Conservation (phyloP, 1,140 invertebrate species). For the Phthorimaea operculella region DNA sequence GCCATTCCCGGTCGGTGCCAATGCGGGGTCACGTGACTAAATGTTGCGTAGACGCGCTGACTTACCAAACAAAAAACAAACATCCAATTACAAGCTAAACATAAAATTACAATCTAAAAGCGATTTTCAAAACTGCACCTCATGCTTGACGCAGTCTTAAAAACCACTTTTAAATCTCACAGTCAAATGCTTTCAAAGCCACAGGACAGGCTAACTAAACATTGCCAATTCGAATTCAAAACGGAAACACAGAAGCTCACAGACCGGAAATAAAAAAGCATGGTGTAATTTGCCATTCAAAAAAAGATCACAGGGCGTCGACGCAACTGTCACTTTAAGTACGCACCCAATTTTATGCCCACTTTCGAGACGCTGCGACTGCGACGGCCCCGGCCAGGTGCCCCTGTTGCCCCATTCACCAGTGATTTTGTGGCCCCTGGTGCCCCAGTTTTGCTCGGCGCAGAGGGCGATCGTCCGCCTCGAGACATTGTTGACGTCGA, state of each 20-base stretch:
- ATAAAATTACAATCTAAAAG: neutral
- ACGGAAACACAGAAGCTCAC: slow-evolving; percentile 23
- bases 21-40: slow-evolving; percentile 30
- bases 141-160: neutral
- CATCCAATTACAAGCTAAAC: slow-evolving; percentile 12
- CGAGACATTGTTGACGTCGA: slow-evolving; percentile 61
- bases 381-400: slow-evolving; percentile 52
- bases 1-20: slow-evolving; percentile 50
- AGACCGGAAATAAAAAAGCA: neutral
- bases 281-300: slow-evolving; percentile 12
- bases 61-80: slow-evolving; percentile 15
- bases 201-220: slow-evolving; percentile 22
- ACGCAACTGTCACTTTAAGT: slow-evolving; percentile 58
- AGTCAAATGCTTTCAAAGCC: slow-evolving; percentile 20
- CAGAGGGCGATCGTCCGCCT: slow-evolving; percentile 56
- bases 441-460: slow-evolving; percentile 46
- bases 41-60: slow-evolving; percentile 61
- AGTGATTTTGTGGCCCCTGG: slow-evolving; percentile 15
- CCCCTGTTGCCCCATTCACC: slow-evolving; percentile 24
- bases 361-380: slow-evolving; percentile 64
- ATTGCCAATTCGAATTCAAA: slow-evolving; percentile 18
- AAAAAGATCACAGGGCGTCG: slow-evolving; percentile 47
- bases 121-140: neutral
- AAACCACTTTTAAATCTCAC: neutral
- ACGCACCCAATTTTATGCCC: slow-evolving; percentile 67